These are phyloP conservation scores for Rostratula benghalensis DNA, from an alignment of 2,113 vertebrate genomes.

Conservation along the genomic window DNA sequence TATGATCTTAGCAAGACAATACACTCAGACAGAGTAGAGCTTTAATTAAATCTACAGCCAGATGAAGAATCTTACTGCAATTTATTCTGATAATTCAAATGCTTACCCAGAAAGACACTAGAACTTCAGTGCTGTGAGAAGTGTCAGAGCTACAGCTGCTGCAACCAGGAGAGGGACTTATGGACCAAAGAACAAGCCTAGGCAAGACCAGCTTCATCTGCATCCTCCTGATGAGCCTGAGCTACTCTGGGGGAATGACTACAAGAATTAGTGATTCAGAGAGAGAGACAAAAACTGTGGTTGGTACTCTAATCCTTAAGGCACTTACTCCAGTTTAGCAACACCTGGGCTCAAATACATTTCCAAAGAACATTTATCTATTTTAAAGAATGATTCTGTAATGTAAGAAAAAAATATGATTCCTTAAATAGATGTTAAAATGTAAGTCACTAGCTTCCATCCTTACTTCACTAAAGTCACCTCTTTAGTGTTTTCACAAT, in stretches of 20 bases:
- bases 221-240: background rate
- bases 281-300: background rate
- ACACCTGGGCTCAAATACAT: background rate
- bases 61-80: background rate
- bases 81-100: background rate
- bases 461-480: background rate
- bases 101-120: background rate
- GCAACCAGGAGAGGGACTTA: background rate
- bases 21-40: background rate
- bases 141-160: background rate
- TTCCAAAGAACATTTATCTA: background rate
- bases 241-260: background rate
- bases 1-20: constrained; percentile 18
- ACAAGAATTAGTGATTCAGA: background rate
- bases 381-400: background rate
- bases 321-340: background rate
- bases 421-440: background rate
- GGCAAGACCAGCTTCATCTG: background rate
- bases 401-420: background rate
- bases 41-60: constrained; percentile 29
- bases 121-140: background rate
- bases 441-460: background rate
- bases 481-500: background rate
- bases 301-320: background rate
- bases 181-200: background rate